A percentile compares a stretch with the other conserved stretches of the same genome.
Evolutionary conservation across 2,113 vertebrate genomes (phyloP).

Genomic region (Himantopus leucocephalus): DNA sequence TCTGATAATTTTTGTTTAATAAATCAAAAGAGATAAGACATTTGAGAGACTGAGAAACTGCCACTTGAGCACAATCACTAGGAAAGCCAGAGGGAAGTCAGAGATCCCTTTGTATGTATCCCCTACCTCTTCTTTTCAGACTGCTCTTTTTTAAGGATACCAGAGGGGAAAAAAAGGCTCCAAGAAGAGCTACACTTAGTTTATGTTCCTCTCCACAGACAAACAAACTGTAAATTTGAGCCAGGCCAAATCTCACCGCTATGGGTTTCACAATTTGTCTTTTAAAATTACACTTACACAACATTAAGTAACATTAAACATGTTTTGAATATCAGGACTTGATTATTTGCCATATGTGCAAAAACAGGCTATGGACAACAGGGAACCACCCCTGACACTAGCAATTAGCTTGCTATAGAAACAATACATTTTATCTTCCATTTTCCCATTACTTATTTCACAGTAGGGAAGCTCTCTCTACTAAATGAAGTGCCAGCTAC

Average conservation of each 20-base stretch:
- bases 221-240: not conserved
- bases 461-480: not conserved
- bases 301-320: not conserved
- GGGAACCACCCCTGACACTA: not conserved
- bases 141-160: not conserved
- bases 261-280: not conserved
- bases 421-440: not conserved
- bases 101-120: not conserved
- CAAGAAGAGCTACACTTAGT: not conserved
- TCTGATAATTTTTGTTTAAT: not conserved
- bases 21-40: not conserved
- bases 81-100: not conserved
- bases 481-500: not conserved
- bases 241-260: not conserved
- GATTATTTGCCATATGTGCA: not conserved
- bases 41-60: not conserved
- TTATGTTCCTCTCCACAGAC: not conserved
- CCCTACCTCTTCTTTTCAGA: not conserved
- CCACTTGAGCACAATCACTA: not conserved
- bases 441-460: not conserved
- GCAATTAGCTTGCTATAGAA: not conserved
- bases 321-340: not conserved
- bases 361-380: not conserved
- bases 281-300: not conserved
- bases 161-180: not conserved